Base-by-base conservation (phyloP, 2,888 invertebrate species). In the Stenchaetothrips biformis region DNA sequence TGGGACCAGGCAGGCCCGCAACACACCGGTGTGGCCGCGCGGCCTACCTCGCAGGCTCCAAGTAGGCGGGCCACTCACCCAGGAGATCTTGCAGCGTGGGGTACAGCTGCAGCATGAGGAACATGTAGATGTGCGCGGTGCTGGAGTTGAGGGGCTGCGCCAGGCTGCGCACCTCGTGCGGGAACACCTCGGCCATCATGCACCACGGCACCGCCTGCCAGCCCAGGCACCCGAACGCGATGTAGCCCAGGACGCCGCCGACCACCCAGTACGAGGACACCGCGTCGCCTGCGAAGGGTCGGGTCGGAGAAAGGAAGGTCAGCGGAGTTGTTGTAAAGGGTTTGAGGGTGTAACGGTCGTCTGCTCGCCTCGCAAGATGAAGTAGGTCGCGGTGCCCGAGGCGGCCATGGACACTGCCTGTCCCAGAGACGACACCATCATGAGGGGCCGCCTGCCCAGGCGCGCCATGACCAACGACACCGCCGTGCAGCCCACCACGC, bases 171-270 rank as follows among this genome's bases (percentile, higher is more conserved):
- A 91, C 90, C 82, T 90, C 90, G 2, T 89, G 87, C 0, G 91
- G 91, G 84, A 90, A 91, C 6, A 91, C 85, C 86, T 91, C 91
- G 0, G 91, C 91, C 0, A 90, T 91, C 90, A 91, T 90, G n/a
- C 90, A 91, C 91, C 91, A 91, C 0, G 91, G 91, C 37, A 91
- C 90, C 8, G 90, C 90, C 59, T 91, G 85, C 83, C 91, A 86
- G 0, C 91, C 91, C 77, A 90, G 87, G 89, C 91, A 90, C 9
- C 90, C 90, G 0, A 90, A 88, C 80, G 89, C 88, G 0, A 91
- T 90, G 84, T 90, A 91, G 0, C 90, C 84, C 13, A 90, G 84
- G 1, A 91, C 85, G 80, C 89, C 87, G 0, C 87, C 82, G 0
- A 90, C 88, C 2, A 90, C 67, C 67, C 67, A 74, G 9, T 9